A percentile compares a stretch with the other conserved stretches of the same genome.
Evolutionary conservation across 2,797 vertebrate genomes (phyloP).

Genomic region (Merluccius polli): DNA sequence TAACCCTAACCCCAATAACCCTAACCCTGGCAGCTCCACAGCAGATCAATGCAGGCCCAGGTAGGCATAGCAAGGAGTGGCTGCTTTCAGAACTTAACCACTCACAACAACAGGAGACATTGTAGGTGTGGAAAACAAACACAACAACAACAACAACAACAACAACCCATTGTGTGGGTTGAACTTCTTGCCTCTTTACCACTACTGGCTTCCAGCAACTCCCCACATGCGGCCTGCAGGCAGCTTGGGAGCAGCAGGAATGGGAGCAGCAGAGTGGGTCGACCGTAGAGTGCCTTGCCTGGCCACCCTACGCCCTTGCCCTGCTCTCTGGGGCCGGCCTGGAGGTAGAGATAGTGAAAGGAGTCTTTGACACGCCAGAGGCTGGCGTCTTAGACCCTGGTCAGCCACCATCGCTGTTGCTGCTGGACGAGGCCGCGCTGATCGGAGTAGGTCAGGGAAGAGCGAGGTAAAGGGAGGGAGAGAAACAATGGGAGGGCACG

Average conservation of each 20-base stretch:
- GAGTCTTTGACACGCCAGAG: slow-evolving; percentile 10
- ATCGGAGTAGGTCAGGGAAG: slow-evolving; percentile 62
- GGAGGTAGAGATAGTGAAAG: slow-evolving; percentile 1
- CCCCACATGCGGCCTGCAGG: slow-evolving; percentile 18
- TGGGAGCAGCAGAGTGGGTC: slow-evolving; percentile 12
- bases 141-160: not conserved
- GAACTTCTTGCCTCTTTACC: slow-evolving; percentile 7
- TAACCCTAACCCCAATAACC: no score
- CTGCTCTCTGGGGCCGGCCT: not conserved
- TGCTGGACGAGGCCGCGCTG: slow-evolving; percentile 31
- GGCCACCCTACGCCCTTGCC: slow-evolving; percentile 19
- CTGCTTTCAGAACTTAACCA: not conserved
- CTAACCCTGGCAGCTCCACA: not conserved
- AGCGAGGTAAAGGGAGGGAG: not conserved
- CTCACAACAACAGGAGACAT: not conserved
- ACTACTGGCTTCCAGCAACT: slow-evolving; percentile 44
- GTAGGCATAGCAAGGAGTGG: not conserved
- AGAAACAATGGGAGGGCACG: not conserved
- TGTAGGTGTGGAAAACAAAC: not conserved
- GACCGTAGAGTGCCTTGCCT: slow-evolving; percentile 25
- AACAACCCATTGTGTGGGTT: not conserved
- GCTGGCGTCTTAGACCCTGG: slow-evolving; percentile 21
- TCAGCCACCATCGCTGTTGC: slow-evolving; percentile 19
- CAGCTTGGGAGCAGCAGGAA: slow-evolving; percentile 18
- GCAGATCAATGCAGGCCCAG: not conserved